Evolutionary conservation across 2,113 vertebrate species (phyloP), one percentile per base, ranked within the genome.

Genomic region (Chaenocephalus aceratus): DNA sequence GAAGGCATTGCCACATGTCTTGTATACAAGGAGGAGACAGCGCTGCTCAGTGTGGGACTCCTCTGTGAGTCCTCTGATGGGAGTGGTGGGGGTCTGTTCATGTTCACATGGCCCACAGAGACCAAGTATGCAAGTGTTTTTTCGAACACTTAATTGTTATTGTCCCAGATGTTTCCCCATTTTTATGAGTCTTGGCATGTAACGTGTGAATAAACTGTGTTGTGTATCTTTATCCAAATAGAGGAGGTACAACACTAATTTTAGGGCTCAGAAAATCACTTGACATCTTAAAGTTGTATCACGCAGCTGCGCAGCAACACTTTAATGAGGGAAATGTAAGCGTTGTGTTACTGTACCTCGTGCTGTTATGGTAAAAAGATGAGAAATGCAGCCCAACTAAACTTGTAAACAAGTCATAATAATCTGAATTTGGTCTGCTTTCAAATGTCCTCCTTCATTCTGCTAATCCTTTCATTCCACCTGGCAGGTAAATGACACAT

Each of bases 91-190:
- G 75, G 68, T 85, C 85, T 87, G 80, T 67, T 88, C 70, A 75
- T 78, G 73, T 80, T 86, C 84, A 79, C 80, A 64, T 63, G 74
- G 23, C 74, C 79, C 65, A 61, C 51, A 21, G 81, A 78, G 88
- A 77, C 49, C 0, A 67, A 62, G 66, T 79, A 81, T 34, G 69
- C 68, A 90, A 77, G 82, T 77, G 86, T 87, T 89, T 7, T 41
- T 41, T 86, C 84, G 65, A 90, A 73, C 69, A 84, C 53, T 77
- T 88, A 75, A 86, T 90, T 88, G 82, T 59, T 70, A 52, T 87
- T 79, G 84, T 91, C 84, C 80, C 87, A 89, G 88, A 90, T 87
- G 85, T 86, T 87, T 79, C 72, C 69, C 51, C 51, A 5, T 51
- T 82, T 80, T 70, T 81, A 69, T 68, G 70, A 75, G 62, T 58